These are phyloP conservation scores for Tragopan temminckii DNA, from an alignment of 2,797 vertebrate species.

Conservation along the genomic window DNA sequence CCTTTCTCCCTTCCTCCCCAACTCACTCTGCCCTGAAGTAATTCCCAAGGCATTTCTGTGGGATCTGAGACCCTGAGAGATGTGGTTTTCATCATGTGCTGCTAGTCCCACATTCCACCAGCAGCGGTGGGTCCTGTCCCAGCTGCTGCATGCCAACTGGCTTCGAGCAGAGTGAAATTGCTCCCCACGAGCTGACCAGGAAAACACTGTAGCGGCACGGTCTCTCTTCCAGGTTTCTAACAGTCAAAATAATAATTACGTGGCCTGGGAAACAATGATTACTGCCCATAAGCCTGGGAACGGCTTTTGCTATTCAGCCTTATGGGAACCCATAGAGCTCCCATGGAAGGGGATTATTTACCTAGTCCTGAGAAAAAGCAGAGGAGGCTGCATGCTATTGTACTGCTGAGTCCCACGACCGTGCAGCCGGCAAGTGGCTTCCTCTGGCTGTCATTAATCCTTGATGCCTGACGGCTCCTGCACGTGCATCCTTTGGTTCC, in stretches of 20 bases:
- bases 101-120: not conserved
- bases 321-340: slow-evolving; percentile 35
- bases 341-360: slow-evolving; percentile 64
- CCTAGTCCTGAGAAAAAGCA: slow-evolving; percentile 61
- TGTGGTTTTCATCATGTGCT: not conserved
- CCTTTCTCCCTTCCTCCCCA: not conserved
- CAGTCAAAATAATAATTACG: slow-evolving; percentile 52
- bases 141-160: not conserved
- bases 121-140: not conserved
- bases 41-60: slow-evolving; percentile 55
- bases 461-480: not conserved
- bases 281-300: slow-evolving; percentile 64
- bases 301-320: slow-evolving; percentile 36
- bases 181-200: not conserved
- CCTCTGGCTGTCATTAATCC: slow-evolving; percentile 46
- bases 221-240: slow-evolving; percentile 10
- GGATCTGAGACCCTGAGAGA: not conserved
- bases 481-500: not conserved
- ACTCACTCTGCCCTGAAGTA: not conserved
- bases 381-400: slow-evolving; percentile 46
- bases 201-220: not conserved
- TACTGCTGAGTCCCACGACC: not conserved
- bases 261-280: slow-evolving; percentile 50
- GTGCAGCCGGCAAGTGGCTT: not conserved
- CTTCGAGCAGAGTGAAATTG: not conserved